Evolutionary conservation across 2,888 invertebrate species (phyloP), one percentile per base, ranked within the genome.

Genomic region (Pimpla rufipes): DNA sequence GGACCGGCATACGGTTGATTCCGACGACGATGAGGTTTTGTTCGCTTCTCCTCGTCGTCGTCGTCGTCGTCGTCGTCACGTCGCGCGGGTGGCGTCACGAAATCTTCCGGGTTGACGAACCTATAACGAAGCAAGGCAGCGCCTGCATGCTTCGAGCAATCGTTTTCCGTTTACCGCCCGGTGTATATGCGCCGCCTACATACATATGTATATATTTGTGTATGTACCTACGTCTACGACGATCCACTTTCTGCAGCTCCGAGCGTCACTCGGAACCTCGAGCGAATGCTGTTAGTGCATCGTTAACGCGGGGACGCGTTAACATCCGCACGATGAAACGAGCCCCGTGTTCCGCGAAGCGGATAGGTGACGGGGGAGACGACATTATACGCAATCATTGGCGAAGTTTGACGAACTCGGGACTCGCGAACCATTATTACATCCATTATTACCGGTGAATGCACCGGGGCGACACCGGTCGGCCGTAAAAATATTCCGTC

Each of bases 51-150:
- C 23, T 21, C 52, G 40, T 68, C 50, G 52, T 29, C 55, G 62
- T 42, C 64, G 45, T 16, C 16, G 29, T 1, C 2, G 21, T 10
- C 29, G 79, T 1, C 2, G 21, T 10, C 29, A 71, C 11, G 40
- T 10, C 29, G 47, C 35, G 18, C 11, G 62, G 55, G 52, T 29
- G n/a, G 16, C 52, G 80, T 35, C 29, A 64, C 68, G 55, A 75
- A 80, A 81, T 76, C 59, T 76, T 66, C 70, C 66, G 66, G 81
- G 76, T 81, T 76, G 75, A 76, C 70, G 76, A 81, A 81, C 81
- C 71, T 76, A 70, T 67, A 71, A 81, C 57, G 52, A 77, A 52
- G 59, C 75, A 16, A 75, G 16, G 68, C 59, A 29, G 29, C 16
- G n/a, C 5, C 29, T 35, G 37, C 70, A 21, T 7, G 71, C 64